A percentile compares a stretch with the other conserved stretches of the same genome.
These are phyloP conservation scores for Neodon shergylaensis DNA, from an alignment of 2,113 vertebrate genomes.

Conservation along the genomic window DNA sequence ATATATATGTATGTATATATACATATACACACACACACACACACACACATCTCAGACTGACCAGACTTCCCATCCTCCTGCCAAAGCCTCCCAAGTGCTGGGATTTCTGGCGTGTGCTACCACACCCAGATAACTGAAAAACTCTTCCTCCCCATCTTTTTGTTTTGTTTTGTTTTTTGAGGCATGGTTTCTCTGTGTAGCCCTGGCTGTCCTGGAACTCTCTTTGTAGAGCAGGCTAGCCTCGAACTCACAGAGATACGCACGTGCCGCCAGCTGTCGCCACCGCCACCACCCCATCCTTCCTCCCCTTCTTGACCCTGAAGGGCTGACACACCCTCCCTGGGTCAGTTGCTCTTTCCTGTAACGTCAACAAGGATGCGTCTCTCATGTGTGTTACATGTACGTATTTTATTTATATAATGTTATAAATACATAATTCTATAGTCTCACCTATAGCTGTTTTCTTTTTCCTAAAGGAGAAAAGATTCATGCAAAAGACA, in stretches of 20 bases:
- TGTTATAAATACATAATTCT: not conserved
- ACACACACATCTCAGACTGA: not conserved
- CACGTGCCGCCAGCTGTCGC: too few species aligned
- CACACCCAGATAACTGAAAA: not conserved
- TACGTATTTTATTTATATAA: not conserved
- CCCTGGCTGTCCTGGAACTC: not conserved
- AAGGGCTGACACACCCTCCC: not conserved
- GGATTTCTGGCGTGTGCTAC: not conserved
- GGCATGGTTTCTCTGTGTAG: not conserved
- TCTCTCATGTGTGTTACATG: not conserved
- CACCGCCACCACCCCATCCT: not conserved
- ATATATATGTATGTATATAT: too few species aligned
- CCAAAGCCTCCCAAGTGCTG: not conserved
- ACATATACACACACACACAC: rapidly evolving
- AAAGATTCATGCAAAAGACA: conserved; percentile 27
- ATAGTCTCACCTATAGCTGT: not conserved
- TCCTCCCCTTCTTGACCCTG: not conserved
- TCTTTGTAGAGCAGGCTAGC: too few species aligned
- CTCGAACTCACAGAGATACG: not conserved
- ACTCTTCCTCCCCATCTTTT: not conserved
- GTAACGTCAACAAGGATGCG: not conserved
- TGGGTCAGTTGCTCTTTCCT: not conserved
- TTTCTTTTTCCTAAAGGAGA: conserved; percentile 66
- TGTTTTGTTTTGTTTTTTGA: not conserved
- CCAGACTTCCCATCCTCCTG: not conserved